Conservation (phyloP, 2,797 vertebrate species). For the Chelon auratus region DNA sequence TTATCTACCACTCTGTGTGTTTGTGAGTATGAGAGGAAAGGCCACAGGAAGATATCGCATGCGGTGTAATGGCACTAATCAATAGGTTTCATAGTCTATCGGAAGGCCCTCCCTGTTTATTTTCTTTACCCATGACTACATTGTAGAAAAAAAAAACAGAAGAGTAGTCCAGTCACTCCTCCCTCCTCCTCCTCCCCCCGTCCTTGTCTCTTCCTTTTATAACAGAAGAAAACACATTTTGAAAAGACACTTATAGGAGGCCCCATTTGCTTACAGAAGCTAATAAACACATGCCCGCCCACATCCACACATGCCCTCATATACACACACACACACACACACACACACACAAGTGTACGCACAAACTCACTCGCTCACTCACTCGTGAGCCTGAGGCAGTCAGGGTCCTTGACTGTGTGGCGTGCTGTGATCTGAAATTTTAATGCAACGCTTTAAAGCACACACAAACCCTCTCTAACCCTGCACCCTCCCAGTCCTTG, state of each 20-base stretch:
- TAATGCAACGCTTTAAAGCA: slow-evolving; percentile 86
- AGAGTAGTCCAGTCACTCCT: background rate
- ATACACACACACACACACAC: slow-evolving; percentile 26
- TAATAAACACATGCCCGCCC: slow-evolving; percentile 80
- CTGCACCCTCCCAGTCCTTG: slow-evolving; percentile 83
- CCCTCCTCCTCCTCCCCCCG: slow-evolving; percentile 10
- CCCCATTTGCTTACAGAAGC: slow-evolving; percentile 76
- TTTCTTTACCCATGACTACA: slow-evolving; percentile 9
- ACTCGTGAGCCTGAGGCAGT: slow-evolving; percentile 80
- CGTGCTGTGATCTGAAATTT: slow-evolving; percentile 86
- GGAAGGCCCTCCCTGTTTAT: background rate
- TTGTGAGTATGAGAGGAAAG: slow-evolving; percentile 56
- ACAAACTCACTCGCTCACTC: slow-evolving; percentile 58
- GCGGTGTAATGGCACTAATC: slow-evolving; percentile 69
- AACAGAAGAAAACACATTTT: slow-evolving; percentile 63
- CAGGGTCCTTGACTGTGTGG: slow-evolving; percentile 86
- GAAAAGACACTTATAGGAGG: slow-evolving; percentile 69
- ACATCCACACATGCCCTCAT: slow-evolving; percentile 48
- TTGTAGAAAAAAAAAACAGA: background rate
- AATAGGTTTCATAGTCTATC: slow-evolving; percentile 65
- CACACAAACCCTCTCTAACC: slow-evolving; percentile 84
- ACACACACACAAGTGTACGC: slow-evolving; percentile 7
- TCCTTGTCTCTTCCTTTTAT: slow-evolving; percentile 64
- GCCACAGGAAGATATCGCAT: slow-evolving; percentile 62
- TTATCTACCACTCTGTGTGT: slow-evolving; percentile 45